Evolutionary conservation across 2,797 vertebrate genomes (phyloP).

Genomic region (Cirrhinus mrigala): DNA sequence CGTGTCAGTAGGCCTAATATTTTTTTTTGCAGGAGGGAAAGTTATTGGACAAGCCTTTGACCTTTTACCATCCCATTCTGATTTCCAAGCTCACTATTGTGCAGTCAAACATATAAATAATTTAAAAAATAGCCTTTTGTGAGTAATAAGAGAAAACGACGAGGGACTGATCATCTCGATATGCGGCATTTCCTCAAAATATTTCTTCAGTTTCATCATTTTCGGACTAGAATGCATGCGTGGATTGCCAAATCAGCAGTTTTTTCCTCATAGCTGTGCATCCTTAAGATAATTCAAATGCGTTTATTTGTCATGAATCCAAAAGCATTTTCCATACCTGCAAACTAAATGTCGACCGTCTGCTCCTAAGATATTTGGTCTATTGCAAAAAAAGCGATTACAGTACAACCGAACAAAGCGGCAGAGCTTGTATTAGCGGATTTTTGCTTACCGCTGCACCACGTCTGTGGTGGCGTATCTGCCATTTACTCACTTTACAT

Average conservation of each 20-base stretch:
- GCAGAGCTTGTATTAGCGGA: slow-evolving; percentile 1
- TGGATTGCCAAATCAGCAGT: not conserved
- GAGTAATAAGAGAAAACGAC: not conserved
- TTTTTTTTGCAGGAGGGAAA: slow-evolving; percentile 33
- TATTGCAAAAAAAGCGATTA: slow-evolving; percentile 19
- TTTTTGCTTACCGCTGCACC: slow-evolving; percentile 28
- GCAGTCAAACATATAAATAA: slow-evolving; percentile 27
- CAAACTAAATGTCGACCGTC: not conserved
- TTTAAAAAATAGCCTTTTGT: not conserved
- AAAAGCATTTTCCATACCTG: slow-evolving; percentile 1
- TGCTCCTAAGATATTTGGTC: slow-evolving; percentile 11
- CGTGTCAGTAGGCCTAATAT: slow-evolving; percentile 40
- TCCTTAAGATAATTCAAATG: slow-evolving; percentile 32
- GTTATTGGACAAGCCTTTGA: slow-evolving; percentile 33
- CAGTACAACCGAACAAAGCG: not conserved
- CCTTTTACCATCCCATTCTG: slow-evolving; percentile 21
- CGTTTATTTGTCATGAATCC: not conserved
- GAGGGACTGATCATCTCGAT: not conserved
- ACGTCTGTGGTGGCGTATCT: not conserved
- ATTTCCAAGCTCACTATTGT: slow-evolving; percentile 12
- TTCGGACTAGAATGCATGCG: not conserved
- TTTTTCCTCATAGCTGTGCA: not conserved
- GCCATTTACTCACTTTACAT: slow-evolving; percentile 29
- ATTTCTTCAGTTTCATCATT: slow-evolving; percentile 19
- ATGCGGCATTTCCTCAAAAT: slow-evolving; percentile 4